A percentile compares a stretch with the other conserved stretches of the same genome.
phyloP scores from a whole-genome alignment of 1,140 invertebrate species.

The Medauroidea extradentata region DNA sequence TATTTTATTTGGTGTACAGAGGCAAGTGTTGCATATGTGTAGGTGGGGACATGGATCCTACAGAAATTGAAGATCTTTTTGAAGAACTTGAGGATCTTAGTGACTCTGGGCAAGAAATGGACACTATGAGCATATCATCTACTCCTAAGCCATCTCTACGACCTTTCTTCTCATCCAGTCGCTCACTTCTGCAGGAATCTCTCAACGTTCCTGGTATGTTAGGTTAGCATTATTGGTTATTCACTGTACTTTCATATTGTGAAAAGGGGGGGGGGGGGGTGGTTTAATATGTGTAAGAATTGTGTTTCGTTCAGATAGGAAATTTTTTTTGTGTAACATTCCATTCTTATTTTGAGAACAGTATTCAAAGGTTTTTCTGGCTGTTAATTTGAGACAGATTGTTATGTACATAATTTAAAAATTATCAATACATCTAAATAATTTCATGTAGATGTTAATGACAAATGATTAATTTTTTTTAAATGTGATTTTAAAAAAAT shows the following conservation, averaged over 20 bases:
- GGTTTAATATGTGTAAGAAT: no score
- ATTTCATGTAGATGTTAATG: no score
- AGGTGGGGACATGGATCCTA: slow-evolving; percentile 56
- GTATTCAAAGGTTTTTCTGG: background rate
- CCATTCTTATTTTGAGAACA: background rate
- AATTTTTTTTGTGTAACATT: no score
- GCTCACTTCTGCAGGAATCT: slow-evolving; percentile 58
- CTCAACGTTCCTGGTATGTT: slow-evolving; percentile 27
- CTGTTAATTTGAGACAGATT: background rate
- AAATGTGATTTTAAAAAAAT: no score
- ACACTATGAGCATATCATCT: slow-evolving; percentile 93
- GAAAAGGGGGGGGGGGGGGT: no score
- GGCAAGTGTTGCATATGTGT: slow-evolving; percentile 29
- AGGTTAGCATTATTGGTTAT: no score
- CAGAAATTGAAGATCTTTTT: slow-evolving; percentile 69
- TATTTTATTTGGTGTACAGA: background rate
- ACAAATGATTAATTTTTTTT: no score
- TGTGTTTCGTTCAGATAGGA: no score
- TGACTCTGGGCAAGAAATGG: slow-evolving; percentile 90
- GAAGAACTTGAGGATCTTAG: slow-evolving; percentile 88
- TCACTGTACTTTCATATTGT: no score
- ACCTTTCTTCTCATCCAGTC: slow-evolving; percentile 89
- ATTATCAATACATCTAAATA: no score
- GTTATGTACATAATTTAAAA: no score
- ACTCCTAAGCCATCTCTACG: slow-evolving; percentile 93